Base-by-base conservation (phyloP, 2,113 vertebrate genomes). In the Mobula birostris region DNA sequence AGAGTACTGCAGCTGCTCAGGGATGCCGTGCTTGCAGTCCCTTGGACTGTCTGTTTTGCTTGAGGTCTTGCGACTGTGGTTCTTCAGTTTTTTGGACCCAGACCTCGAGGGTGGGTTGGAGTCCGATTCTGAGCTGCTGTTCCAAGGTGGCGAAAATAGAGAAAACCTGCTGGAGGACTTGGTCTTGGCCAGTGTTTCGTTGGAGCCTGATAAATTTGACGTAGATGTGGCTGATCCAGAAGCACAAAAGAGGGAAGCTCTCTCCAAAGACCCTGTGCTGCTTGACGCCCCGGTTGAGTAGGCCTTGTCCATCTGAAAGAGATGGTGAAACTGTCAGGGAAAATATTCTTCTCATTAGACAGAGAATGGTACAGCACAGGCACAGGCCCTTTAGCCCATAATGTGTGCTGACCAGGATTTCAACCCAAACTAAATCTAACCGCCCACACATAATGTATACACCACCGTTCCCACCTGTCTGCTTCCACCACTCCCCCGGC, bases 251-350 rank as follows among this genome's bases (percentile, higher is more conserved):
- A 96, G 94, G 0, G 97, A 97, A 0, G 97, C 96, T 6, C 95
- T 94, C 78, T 95, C 97, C 90, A 97, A 95, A 48, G 97, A 97
- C 0, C 96, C 96, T 0, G 95, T 97, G 95, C 96, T 97, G 95
- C 96, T 96, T 94, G 96, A 97, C 7, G 96, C 96, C 68, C 96
- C 96, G 0, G 96, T 96, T 24, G 95, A 97, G 95, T 98, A 97
- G 58, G 96, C 96, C 95, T 97, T 97, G 94, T 97, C 97, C 96
- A 97, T 97, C 97, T 97, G 96, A 68, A 92, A 94, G 68, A 94
- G 32, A 74, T 29, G 2, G 32, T 32, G 29, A 82, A 19, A 79
- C 12, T 32, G n/a, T 76, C 24, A 32, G 85, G 29, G 63, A 90
- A 88, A 66, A 66, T 63, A 61, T 63, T 8, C 48, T 61, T 70